Base-by-base conservation (phyloP, 1,140 invertebrate genomes). In the Drosophila kurseongensis region DNA sequence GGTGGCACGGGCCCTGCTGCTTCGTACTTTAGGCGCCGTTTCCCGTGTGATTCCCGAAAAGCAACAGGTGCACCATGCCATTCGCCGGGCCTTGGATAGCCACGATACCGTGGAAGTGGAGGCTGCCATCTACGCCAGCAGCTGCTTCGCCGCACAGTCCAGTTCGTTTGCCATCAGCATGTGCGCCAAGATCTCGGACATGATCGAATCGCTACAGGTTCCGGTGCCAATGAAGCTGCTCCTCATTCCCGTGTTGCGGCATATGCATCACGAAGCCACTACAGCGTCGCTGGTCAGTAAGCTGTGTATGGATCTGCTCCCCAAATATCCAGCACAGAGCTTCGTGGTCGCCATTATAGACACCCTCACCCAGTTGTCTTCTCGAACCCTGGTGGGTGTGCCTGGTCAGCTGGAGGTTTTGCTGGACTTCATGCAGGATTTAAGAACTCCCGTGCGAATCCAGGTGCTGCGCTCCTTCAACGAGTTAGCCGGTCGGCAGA, bases 41-140 rank as follows among this genome's bases (percentile, higher is more conserved):
- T 97, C 98, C 4, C 95, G 96, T 18, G 97, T 99, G 42, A 98
- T 99, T 77, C 96, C 97, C 6, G 98, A 99, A 93, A 95, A 96
- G 76, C 97, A 98, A 90, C 97, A 98, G 93, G 97, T 99, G 4
- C 98, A 99, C 92, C 98, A 99, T 89, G 97, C 97, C 75, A 98
- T 99, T 56, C 93, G 98, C 41, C 95, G 96, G 73, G 97, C 97
- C 35, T 93, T 99, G 9, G 98, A 99, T 93, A 98, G 98, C 32
- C 97, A 98, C 93, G 98, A 99, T 93, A 95, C 96, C 66, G 97
- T 98, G 2, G 98, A 99, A 94, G 97, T 99, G 16, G 96, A 98
- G 93, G 98, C 98, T 45, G 98, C 98, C 14, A 98, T 99, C 82
- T 98, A 97, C 95, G 98, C 98, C 52, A 97, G 98, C 57, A 96